Conservation (phyloP, 2,113 vertebrate species). For the Heterotis niloticus region DNA sequence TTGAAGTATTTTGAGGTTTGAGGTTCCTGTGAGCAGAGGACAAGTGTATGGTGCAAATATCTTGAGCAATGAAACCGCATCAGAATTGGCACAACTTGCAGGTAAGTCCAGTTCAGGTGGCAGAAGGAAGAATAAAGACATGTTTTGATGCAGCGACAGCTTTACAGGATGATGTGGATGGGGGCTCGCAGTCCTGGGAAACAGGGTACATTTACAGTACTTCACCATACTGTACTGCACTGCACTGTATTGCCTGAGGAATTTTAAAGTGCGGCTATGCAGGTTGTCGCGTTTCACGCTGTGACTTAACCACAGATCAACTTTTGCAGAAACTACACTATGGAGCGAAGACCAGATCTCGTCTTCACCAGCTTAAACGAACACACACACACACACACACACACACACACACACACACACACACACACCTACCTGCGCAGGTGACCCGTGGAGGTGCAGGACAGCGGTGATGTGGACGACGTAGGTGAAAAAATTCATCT, state of each 20-base stretch:
- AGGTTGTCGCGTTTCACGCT: conserved; percentile 57
- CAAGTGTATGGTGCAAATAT: background rate
- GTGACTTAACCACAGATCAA: conserved; percentile 50
- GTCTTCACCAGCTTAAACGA: background rate
- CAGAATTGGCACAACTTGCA: too few relatives aligned
- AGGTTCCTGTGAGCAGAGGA: too few relatives aligned
- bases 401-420: background rate
- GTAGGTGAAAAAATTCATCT: conserved; percentile 56
- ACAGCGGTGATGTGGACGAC: conserved; percentile 53
- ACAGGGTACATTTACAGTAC: background rate
- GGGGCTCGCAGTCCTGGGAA: background rate
- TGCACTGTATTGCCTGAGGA: too few relatives aligned
- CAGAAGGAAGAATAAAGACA: too few relatives aligned
- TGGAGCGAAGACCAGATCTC: too few relatives aligned
- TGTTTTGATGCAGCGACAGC: too few relatives aligned
- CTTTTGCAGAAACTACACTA: conserved; percentile 33
- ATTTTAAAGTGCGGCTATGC: conserved; percentile 35
- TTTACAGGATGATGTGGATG: too few relatives aligned
- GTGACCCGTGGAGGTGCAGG: conserved; percentile 62
- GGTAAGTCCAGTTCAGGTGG: too few relatives aligned
- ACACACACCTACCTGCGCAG: conserved; percentile 61
- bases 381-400: background rate
- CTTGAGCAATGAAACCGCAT: background rate
- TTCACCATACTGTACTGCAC: background rate
- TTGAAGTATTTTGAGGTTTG: too few relatives aligned